phyloP scores from a whole-genome alignment of 2,888 invertebrate species.

The Tetramorium bicarinatum region DNA sequence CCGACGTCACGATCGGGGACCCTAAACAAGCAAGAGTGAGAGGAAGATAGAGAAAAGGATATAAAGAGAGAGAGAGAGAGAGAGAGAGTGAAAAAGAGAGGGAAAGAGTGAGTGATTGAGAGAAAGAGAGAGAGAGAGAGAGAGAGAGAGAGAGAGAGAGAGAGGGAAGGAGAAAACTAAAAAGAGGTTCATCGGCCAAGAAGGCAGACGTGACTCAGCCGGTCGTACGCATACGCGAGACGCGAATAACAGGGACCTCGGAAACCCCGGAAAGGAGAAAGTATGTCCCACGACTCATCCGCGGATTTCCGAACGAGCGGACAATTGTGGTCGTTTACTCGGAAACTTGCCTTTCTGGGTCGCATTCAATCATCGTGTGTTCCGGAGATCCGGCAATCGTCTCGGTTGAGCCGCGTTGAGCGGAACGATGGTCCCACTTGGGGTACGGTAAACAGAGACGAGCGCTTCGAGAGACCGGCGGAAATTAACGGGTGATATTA shows the following conservation, averaged over 20 bases:
- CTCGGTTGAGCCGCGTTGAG: neutral
- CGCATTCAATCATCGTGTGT: slow-evolving; percentile 14
- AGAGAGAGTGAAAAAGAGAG: too few relatives aligned
- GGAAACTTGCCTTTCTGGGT: slow-evolving; percentile 27
- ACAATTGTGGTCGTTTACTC: slow-evolving; percentile 38
- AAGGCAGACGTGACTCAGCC: slow-evolving; percentile 70
- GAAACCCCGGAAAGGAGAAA: slow-evolving; percentile 72
- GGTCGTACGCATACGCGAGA: slow-evolving; percentile 61
- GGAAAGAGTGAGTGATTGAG: neutral
- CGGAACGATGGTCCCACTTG: neutral
- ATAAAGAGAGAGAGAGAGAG: slow-evolving; percentile 15
- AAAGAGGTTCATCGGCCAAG: slow-evolving; percentile 61
- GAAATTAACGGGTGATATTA: neutral
- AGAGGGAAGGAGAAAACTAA: slow-evolving; percentile 28
- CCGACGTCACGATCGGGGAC: slow-evolving; percentile 77
- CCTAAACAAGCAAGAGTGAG: slow-evolving; percentile 58
- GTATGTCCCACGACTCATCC: slow-evolving; percentile 66
- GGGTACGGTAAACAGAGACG: neutral
- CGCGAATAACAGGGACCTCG: slow-evolving; percentile 51
- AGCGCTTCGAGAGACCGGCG: neutral
- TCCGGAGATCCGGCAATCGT: slow-evolving; percentile 5
- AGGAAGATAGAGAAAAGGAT: slow-evolving; percentile 23
- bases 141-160: slow-evolving; percentile 4
- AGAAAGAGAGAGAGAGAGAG: neutral
- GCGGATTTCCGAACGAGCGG: slow-evolving; percentile 51